Evolutionary conservation across 2,888 invertebrate species (phyloP).

Genomic region (Sesia bembeciformis): DNA sequence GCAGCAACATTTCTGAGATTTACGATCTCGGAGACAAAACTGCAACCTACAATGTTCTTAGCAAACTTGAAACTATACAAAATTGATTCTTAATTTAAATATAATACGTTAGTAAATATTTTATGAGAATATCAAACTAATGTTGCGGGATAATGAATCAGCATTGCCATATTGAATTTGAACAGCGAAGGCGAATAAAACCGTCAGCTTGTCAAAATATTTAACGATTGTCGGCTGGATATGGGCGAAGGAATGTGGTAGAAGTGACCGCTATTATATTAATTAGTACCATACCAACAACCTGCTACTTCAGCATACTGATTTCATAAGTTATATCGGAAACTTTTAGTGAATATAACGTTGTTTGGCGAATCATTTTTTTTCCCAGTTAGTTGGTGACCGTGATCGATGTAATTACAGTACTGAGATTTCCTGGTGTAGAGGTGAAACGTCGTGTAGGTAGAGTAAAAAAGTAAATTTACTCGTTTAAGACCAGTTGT

Average conservation of each 20-base stretch:
- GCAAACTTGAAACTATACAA: background rate
- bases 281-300: no score
- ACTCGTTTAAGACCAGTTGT: no score
- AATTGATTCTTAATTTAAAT: background rate
- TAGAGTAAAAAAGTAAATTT: no score
- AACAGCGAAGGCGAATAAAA: constrained; percentile 30
- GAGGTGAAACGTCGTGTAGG: no score
- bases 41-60: background rate
- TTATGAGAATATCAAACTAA: background rate
- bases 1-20: background rate
- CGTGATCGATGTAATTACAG: no score
- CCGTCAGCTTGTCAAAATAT: constrained; percentile 38
- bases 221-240: constrained; percentile 14
- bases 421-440: no score
- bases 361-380: no score
- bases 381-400: no score
- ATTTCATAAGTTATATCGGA: no score
- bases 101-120: background rate
- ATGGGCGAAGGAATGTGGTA: constrained; percentile 7
- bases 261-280: constrained; percentile 4
- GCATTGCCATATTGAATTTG: constrained; percentile 28
- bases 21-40: background rate
- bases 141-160: constrained; percentile 17
- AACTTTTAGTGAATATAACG: no score
- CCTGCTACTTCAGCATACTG: no score